Evolutionary conservation across 2,888 invertebrate genomes (phyloP), one percentile per base, ranked within the genome.

Genomic region (Latrodectus elegans): DNA sequence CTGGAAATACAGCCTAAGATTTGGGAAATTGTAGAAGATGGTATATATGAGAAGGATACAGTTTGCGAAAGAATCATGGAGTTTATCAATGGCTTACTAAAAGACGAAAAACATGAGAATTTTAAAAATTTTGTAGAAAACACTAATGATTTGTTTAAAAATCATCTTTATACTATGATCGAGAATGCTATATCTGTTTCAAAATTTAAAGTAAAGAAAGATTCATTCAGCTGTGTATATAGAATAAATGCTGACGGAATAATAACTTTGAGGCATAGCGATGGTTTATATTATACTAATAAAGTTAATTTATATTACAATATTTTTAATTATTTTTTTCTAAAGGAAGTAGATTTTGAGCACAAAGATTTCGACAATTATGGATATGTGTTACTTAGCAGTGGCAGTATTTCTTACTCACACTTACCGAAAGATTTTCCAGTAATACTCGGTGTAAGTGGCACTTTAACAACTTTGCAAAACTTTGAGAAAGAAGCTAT

Each of bases 41-140:
- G 60, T 11, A 60, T 11, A 6, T 11, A 60, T 60, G 60, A 60
- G 14, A 60, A 60, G 4, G n/a, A 60, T 10, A 60, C 10, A 15
- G 60, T 60, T 60, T 60, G 12, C 4, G 60, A 60, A 11, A 60
- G 60, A 60, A 60, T 60, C 12, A 60, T 12, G 12, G 60, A 60
- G 60, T 60, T 60, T n/a, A 60, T 60, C 60, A 60, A 60, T 60
- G 60, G n/a, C 6, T 6, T 60, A n/a, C n/a, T 60, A n/a, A 60
- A 60, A 60, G 60, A 60, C n/a, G 60, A 60, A 60, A 60, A 60
- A 60, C n/a, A 60, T 60, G 60, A 60, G n/a, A n/a, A 60, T 4
- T 60, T 60, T n/a, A 60, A 60, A 60, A 8, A 60, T n/a, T 60
- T 60, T n/a, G 14, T 60, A 11, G 12, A 12, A 15, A 15, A n/a